Base-by-base conservation (phyloP, 2,113 vertebrate genomes). In the Desmodus rotundus region DNA sequence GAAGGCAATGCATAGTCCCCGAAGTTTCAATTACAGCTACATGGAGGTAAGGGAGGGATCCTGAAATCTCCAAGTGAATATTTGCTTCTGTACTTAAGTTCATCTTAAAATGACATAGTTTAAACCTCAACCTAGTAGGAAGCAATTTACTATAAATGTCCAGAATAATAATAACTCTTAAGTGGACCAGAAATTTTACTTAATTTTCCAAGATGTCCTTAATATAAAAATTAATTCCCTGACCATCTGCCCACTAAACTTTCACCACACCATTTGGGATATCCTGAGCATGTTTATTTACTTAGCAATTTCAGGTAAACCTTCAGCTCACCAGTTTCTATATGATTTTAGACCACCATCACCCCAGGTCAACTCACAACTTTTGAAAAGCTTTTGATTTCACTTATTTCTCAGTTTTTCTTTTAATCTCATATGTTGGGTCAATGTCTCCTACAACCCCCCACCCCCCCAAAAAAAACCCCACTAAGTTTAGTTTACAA, bases 301-400 rank as follows among this genome's bases (percentile, higher is more conserved):
- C 70, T 73, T 43, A 45, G 10, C 43, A n/a, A 89, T 94, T 95
- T 94, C 89, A 95, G 82, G 89, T 84, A 89, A 95, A 87, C 85
- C 3, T 1, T 83, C 86, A 91, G 73, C 74, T 68, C 67, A 12
- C 86, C 3, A 47, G 93, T 95, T 97, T 97, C 96, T 96, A 3
- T 93, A 95, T 94, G 91, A 95, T 92, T 95, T 94, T 50, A 95
- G 68, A 92, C 45, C 76, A 77, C 52, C 19, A 14, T 26, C 87
- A 36, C 33, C 41, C 28, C 26, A 78, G 90, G 43, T 63, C 95
- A 95, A 54, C 33, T 43, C 5, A 24, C 89, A 76, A 84, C 38
- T 63, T 96, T 70, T 91, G 87, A 85, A 91, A 92, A 91, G 6
- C 36, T 94, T 87, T 95, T 95, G 91, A 96, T 93, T 95, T 98